A percentile compares a stretch with the other conserved stretches of the same genome.
phyloP scores from a whole-genome alignment of 2,888 invertebrate species.

The Pardosa pseudoannulata region DNA sequence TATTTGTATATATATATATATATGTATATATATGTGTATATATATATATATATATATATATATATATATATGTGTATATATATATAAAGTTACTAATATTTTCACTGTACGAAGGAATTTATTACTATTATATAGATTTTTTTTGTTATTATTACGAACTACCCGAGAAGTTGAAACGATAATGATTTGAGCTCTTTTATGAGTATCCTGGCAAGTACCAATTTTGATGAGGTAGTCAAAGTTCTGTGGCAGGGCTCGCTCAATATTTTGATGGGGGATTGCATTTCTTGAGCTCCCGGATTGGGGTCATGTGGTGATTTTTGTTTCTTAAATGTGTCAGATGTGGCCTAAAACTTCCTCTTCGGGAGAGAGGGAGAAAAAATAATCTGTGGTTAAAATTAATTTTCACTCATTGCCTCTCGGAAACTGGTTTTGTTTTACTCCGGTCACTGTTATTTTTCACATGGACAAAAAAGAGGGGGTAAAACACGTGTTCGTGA shows the following conservation, averaged over 20 bases:
- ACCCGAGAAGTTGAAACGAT: too few species aligned
- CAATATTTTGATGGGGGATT: slow-evolving; percentile 10
- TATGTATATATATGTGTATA: too few species aligned
- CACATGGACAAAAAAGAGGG: neutral
- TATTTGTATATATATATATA: too few species aligned
- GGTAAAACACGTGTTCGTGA: neutral
- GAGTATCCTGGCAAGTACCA: too few species aligned
- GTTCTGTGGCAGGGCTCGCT: neutral
- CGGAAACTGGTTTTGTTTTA: slow-evolving; percentile 36
- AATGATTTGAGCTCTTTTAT: too few species aligned
- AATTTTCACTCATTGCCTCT: slow-evolving; percentile 55
- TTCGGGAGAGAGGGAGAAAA: slow-evolving; percentile 9
- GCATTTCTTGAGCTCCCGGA: slow-evolving; percentile 21
- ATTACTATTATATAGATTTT: too few species aligned
- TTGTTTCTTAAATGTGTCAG: slow-evolving; percentile 65
- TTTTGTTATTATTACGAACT: too few species aligned
- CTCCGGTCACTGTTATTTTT: slow-evolving; percentile 17
- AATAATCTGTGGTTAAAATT: slow-evolving; percentile 66
- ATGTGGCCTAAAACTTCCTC: slow-evolving; percentile 50
- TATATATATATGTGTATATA: too few species aligned
- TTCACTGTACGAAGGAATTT: too few species aligned
- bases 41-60: too few species aligned
- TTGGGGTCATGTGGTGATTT: slow-evolving; percentile 59
- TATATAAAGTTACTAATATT: too few species aligned
- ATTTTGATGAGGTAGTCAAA: too few species aligned